Evolutionary conservation across 2,888 invertebrate species (phyloP), one percentile per base, ranked within the genome.

Genomic region (Tanytarsus gracilentus): DNA sequence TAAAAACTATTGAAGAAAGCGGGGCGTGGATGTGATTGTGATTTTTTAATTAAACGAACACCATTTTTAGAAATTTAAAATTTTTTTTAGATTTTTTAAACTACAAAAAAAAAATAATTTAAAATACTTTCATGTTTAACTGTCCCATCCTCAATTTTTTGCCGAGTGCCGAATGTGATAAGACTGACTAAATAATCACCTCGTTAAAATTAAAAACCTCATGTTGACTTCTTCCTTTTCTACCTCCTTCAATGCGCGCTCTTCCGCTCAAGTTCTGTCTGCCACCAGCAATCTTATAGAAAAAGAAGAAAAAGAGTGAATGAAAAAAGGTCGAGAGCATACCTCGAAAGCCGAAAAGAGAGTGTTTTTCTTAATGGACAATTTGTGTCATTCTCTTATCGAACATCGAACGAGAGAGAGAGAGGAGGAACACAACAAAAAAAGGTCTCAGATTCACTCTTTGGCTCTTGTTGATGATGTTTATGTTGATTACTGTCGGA

Each of bases 361-460:
- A 60, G 60, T 60, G 60, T 60, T 60, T 49, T 30, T 50, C n/a
- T 36, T 60, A 60, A 60, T 60, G 60, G 60, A 60, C 60, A 60
- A 60, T 60, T 60, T 60, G 60, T 60, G 60, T 60, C 50, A 50
- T 50, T 50, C 25, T 50, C 26, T 60, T 50, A 60, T 49, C 60
- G 50, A 48, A 58, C 48, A 16, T 14, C 18, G n/a, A 27, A 27
- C 21, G n/a, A n/a, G 30, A 30, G 29, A 29, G 11, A 27, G 14
- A 50, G 16, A n/a, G 21, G 21, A 48, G 9, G 18, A 44, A 18
- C 18, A 44, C 2, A 14, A 44, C 8, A 44, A 44, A 14, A 18
- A 44, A 4, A 8, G 18, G 44, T n/a, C n/a, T n/a, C n/a, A n/a
- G 27, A 25, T 50, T 50, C 27, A 50, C n/a, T 26, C 14, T 27